Evolutionary conservation across 2,113 vertebrate genomes (phyloP).

Genomic region (Rhineura floridana): DNA sequence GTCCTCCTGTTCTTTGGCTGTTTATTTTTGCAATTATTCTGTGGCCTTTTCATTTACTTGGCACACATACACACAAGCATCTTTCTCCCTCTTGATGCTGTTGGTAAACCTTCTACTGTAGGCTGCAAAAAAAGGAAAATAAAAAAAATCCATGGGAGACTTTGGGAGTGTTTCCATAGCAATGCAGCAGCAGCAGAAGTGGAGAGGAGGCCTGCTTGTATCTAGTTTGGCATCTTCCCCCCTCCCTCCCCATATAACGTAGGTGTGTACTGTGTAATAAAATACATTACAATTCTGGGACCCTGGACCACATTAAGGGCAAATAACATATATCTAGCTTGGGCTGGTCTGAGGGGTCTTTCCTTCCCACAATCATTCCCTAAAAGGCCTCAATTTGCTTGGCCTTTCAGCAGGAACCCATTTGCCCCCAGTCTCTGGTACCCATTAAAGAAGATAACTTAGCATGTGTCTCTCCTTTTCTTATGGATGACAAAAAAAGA

Average conservation of each 20-base stretch:
- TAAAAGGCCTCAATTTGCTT: no score
- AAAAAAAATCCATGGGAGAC: background rate
- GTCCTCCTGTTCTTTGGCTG: background rate
- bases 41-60: no score
- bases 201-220: background rate
- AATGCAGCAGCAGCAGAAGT: background rate
- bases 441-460: background rate
- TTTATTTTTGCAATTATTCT: background rate
- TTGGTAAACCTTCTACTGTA: background rate
- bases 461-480: background rate
- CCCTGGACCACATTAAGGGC: background rate
- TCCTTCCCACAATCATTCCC: background rate
- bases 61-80: no score
- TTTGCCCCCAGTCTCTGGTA: background rate
- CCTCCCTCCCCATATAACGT: background rate
- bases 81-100: background rate
- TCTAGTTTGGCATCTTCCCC: background rate
- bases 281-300: background rate
- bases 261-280: background rate
- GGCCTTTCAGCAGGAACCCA: background rate
- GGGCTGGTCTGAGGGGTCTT: background rate
- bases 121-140: background rate
- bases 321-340: no score
- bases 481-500: background rate
- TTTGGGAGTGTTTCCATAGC: slow-evolving; percentile 22